Percentiles rank a stretch among this genome's conserved stretches.
Evolutionary conservation across 2,888 invertebrate species (phyloP).

Genomic region (Zygogramma bicolorata): DNA sequence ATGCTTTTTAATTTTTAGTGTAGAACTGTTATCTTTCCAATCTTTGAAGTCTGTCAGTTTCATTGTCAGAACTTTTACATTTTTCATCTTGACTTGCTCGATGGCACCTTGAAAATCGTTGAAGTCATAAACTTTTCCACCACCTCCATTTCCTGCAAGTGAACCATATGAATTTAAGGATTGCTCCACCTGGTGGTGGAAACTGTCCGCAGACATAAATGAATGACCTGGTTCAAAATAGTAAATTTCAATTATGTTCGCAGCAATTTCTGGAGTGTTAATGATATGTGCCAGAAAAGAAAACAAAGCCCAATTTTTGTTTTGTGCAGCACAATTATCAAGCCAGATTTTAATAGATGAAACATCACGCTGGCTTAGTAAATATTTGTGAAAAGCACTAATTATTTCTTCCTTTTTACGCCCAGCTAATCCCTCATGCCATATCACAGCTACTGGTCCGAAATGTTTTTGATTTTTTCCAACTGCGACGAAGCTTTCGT

Average conservation of each 20-base stretch:
- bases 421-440: conserved; percentile 27
- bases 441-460: conserved; percentile 5
- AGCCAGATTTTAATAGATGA: not conserved
- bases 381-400: not conserved
- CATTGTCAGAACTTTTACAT: conserved; percentile 18
- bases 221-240: conserved; percentile 14
- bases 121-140: conserved; percentile 20
- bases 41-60: conserved; percentile 1
- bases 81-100: conserved; percentile 34
- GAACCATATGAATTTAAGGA: conserved; percentile 11
- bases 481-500: conserved; percentile 12
- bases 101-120: conserved; percentile 27
- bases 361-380: not conserved
- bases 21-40: not conserved
- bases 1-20: conserved; percentile 3
- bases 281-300: not conserved
- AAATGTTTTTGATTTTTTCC: conserved; percentile 4
- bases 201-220: not conserved
- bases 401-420: conserved; percentile 20
- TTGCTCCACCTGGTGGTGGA: conserved; percentile 25
- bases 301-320: not conserved
- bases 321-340: too few relatives aligned
- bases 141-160: conserved; percentile 1
- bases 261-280: not conserved
- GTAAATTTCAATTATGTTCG: not conserved